Evolutionary conservation across 2,888 invertebrate genomes (phyloP).

Genomic region (Alviniconcha strummeri): DNA sequence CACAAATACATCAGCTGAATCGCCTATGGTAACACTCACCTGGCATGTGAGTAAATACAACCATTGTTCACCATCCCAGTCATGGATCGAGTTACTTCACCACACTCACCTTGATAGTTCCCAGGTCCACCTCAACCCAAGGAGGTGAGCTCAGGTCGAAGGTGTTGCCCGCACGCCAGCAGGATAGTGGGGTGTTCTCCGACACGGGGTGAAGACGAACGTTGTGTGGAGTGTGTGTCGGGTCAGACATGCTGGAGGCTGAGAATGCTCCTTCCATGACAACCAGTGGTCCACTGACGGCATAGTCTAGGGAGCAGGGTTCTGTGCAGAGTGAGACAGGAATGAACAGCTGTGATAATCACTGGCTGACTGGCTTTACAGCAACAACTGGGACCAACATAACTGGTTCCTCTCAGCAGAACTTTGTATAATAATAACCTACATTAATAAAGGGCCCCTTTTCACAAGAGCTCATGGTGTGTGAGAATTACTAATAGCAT

Average conservation of each 20-base stretch:
- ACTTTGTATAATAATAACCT: too few species aligned
- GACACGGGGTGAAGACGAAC: conserved; percentile 47
- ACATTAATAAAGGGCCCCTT: too few species aligned
- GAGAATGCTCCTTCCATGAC: conserved; percentile 46
- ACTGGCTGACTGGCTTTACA: too few species aligned
- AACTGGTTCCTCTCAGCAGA: too few species aligned
- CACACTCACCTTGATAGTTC: conserved; percentile 25
- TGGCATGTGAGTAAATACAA: conserved; percentile 8
- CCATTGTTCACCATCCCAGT: background rate
- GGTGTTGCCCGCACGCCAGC: conserved; percentile 46
- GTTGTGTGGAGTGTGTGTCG: conserved; percentile 45
- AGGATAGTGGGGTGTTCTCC: conserved; percentile 37
- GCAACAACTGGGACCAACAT: too few species aligned
- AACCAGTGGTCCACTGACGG: conserved; percentile 60
- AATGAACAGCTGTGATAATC: too few species aligned
- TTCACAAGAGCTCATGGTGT: too few species aligned
- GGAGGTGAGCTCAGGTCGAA: conserved; percentile 26
- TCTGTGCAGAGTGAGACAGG: conserved; percentile 38
- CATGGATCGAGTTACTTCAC: background rate
- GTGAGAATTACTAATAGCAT: too few species aligned
- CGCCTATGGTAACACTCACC: too few species aligned
- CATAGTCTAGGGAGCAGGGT: conserved; percentile 55
- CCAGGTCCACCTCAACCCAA: conserved; percentile 37
- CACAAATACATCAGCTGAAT: too few species aligned
- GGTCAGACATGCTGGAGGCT: conserved; percentile 46